These are phyloP conservation scores for Pogonocherus hispidulus DNA, from an alignment of 2,888 invertebrate species.

Conservation along the genomic window DNA sequence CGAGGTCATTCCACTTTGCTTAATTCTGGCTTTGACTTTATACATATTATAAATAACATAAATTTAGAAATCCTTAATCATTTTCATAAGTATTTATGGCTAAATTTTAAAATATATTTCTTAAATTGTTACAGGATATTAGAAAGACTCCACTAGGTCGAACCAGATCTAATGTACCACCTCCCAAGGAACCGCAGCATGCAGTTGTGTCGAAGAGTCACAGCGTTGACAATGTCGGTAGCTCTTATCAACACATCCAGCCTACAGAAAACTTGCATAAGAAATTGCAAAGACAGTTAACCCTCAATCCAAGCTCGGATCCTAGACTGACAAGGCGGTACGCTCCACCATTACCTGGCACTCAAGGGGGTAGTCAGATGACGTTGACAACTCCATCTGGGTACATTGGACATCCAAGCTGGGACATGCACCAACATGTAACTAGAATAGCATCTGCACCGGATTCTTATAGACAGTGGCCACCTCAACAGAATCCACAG, in stretches of 20 bases:
- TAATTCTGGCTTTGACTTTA: too few relatives aligned
- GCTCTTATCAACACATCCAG: constrained; percentile 45
- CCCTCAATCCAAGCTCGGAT: constrained; percentile 86
- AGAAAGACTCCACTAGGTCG: constrained; percentile 77
- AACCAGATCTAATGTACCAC: constrained; percentile 76
- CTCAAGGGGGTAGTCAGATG: constrained; percentile 60
- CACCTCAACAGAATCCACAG: constrained; percentile 62
- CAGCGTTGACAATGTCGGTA: constrained; percentile 71
- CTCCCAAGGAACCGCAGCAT: constrained; percentile 68
- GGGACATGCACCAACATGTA: constrained; percentile 73
- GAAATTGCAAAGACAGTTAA: constrained; percentile 84
- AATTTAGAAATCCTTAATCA: too few relatives aligned
- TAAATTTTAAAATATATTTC: too few relatives aligned
- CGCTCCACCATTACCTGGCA: constrained; percentile 53
- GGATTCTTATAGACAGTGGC: constrained; percentile 73
- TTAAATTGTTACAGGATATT: constrained; percentile 53
- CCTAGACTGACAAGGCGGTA: constrained; percentile 73
- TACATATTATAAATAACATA: too few relatives aligned
- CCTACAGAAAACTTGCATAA: constrained; percentile 77
- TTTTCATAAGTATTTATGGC: too few relatives aligned
- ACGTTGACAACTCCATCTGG: constrained; percentile 44
- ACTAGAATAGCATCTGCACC: constrained; percentile 83
- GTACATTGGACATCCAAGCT: constrained; percentile 55
- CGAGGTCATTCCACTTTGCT: too few relatives aligned
- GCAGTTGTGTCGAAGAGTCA: constrained; percentile 71